Percentiles rank a stretch among this genome's conserved stretches.
phyloP scores from a whole-genome alignment of 2,888 invertebrate genomes.

The Macrophya annulata region DNA sequence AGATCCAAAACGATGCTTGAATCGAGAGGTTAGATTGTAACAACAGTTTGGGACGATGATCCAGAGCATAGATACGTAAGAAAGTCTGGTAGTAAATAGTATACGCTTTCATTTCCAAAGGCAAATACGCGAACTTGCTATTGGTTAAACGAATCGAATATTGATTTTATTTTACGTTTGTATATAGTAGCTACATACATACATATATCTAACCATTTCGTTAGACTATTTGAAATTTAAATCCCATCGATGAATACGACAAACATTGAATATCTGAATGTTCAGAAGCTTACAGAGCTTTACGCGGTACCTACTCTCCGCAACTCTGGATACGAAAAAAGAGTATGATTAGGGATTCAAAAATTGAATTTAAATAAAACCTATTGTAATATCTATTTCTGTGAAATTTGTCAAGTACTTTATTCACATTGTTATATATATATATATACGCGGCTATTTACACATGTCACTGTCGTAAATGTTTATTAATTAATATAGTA shows the following conservation, averaged over 20 bases:
- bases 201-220: background rate
- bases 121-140: background rate
- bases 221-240: constrained; percentile 20
- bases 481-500: constrained; percentile 3
- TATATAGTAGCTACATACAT: too few species aligned
- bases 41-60: background rate
- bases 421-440: background rate
- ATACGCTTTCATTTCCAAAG: background rate
- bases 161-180: background rate
- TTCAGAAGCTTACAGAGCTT: background rate
- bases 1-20: background rate
- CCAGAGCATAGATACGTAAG: background rate
- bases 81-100: constrained; percentile 2
- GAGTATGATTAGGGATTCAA: background rate
- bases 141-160: constrained; percentile 24
- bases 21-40: background rate
- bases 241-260: constrained; percentile 22
- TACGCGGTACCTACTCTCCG: background rate
- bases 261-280: constrained; percentile 27
- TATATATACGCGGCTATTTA: background rate
- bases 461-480: background rate
- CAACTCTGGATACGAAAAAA: background rate
- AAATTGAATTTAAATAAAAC: background rate
- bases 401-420: background rate
- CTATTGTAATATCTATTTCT: background rate